These are phyloP conservation scores for Salminus brasiliensis DNA, from an alignment of 2,113 vertebrate genomes.

Conservation along the genomic window DNA sequence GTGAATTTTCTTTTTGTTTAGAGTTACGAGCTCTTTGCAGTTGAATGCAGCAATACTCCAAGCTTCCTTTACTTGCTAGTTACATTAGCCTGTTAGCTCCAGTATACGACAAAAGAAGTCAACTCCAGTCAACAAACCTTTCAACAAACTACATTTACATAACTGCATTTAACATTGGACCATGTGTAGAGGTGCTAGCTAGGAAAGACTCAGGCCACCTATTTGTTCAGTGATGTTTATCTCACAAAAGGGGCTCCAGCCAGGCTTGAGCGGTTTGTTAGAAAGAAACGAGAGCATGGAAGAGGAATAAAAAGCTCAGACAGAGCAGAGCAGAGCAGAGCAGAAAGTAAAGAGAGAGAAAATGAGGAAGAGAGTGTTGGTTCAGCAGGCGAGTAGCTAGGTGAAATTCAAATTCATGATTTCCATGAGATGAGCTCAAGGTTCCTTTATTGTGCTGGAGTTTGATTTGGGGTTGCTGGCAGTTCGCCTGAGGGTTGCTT, in stretches of 20 bases:
- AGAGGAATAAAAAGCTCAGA: conserved; percentile 39
- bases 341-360: conserved; percentile 37
- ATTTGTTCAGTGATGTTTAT: neutral
- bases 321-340: neutral
- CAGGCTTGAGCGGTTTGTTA: neutral
- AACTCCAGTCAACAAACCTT: no score
- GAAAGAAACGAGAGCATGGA: conserved; percentile 1
- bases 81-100: no score
- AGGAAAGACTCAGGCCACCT: neutral
- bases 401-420: conserved; percentile 64
- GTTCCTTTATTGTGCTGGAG: conserved; percentile 53
- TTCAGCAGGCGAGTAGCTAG: conserved; percentile 34
- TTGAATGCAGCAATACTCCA: no score
- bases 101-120: no score
- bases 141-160: no score
- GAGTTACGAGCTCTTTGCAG: no score
- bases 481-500: conserved; percentile 56
- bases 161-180: no score
- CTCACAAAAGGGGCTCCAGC: neutral
- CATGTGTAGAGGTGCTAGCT: neutral
- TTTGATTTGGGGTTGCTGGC: conserved; percentile 65
- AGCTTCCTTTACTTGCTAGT: no score
- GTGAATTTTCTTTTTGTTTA: no score
- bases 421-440: conserved; percentile 54
- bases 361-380: conserved; percentile 37